phyloP scores from a whole-genome alignment of 2,113 vertebrate species.

The Hyla sarda region DNA sequence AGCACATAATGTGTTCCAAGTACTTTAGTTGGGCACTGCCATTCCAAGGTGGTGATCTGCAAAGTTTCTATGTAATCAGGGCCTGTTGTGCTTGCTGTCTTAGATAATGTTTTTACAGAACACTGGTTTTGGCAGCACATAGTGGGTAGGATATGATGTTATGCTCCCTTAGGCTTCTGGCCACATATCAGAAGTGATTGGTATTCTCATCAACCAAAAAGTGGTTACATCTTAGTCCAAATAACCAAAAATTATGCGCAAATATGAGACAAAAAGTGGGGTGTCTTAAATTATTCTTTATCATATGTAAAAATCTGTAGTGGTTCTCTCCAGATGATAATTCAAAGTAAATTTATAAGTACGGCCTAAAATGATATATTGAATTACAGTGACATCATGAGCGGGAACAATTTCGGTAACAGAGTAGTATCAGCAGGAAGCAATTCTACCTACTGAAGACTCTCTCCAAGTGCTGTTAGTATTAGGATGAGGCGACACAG shows the following conservation, averaged over 20 bases:
- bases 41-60: conserved; percentile 44
- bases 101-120: conserved; percentile 49
- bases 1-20: conserved; percentile 2
- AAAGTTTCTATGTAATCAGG: conserved; percentile 40
- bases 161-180: conserved; percentile 49
- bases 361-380: not conserved
- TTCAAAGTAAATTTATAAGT: too few species aligned
- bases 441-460: too few species aligned
- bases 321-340: not conserved
- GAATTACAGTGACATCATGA: not conserved
- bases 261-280: not conserved
- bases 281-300: not conserved
- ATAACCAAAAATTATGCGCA: conserved; percentile 3
- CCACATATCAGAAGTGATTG: conserved; percentile 36
- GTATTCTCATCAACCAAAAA: conserved; percentile 42
- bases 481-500: too few species aligned
- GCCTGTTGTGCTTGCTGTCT: conserved; percentile 33
- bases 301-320: not conserved
- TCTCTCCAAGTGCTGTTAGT: too few species aligned
- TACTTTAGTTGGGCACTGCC: conserved; percentile 32
- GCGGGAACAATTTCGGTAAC: not conserved
- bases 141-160: conserved; percentile 55
- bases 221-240: conserved; percentile 37
- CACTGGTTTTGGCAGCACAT: conserved; percentile 51
- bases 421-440: not conserved